Evolutionary conservation across 2,113 vertebrate genomes (phyloP), one percentile per base, ranked within the genome.

Genomic region (Ariopsis seemanni): DNA sequence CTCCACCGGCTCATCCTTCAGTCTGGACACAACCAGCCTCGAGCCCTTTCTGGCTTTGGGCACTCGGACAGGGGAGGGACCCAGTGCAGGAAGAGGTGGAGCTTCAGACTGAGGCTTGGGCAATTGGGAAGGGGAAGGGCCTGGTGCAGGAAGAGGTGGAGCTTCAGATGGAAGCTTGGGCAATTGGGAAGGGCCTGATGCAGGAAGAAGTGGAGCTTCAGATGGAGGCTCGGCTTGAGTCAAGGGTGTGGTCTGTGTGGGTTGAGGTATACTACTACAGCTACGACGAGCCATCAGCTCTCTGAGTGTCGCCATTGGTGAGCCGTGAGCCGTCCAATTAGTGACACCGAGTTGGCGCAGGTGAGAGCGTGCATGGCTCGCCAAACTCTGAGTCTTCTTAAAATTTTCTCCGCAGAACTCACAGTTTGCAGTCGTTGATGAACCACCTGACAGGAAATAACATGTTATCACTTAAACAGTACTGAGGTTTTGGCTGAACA

Each of bases 311-410:
- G 94, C 95, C 4, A 95, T 94, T 0, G 96, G 94, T 0, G 96
- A 95, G 83, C 88, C 93, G 52, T 95, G 95, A n/a, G 95, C 95
- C 30, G 94, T 88, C 85, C 95, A 92, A 88, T 96, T 94, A 0
- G 91, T 93, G 85, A 96, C 87, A 20, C 96, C 96, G 0, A 96
- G 92, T 88, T 96, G 95, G 5, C 95, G 94, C 85, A 96, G 92
- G 89, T 96, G 96, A 71, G 92, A 95, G 53, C 96, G 95, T 0
- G 95, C 92, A 9, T 96, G 96, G 88, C 95, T 94, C 50, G 92
- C 94, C 89, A 96, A 90, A 60, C 95, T 95, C 92, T 95, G 96
- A 5, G 93, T 94, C 87, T 95, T 96, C 92, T 95, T 95, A 91
- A 96, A 96, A 81, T 89, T 90, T 86, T 96, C 96, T 12, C 95